phyloP scores from a whole-genome alignment of 2,113 vertebrate genomes.

The Butorides virescens region DNA sequence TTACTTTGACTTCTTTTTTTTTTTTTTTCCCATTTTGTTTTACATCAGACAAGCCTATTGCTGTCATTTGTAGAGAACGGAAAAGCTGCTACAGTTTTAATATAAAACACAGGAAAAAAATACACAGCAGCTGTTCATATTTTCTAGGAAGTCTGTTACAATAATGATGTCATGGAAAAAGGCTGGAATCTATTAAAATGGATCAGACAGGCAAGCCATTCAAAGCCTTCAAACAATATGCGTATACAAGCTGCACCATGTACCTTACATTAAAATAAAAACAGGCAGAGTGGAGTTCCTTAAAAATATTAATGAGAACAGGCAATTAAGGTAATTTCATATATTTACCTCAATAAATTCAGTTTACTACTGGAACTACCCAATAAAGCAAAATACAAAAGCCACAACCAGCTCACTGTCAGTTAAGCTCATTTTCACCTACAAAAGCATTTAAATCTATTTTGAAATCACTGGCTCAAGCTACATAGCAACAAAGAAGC shows the following conservation, averaged over 20 bases:
- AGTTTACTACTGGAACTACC: conserved; percentile 2
- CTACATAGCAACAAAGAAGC: neutral
- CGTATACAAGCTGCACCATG: conserved; percentile 37
- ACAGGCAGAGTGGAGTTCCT: conserved; percentile 6
- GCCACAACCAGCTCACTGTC: neutral
- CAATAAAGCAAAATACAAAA: conserved; percentile 23
- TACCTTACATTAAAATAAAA: conserved; percentile 39
- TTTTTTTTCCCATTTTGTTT: conserved; percentile 31
- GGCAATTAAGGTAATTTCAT: conserved; percentile 26
- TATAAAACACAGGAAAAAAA: conserved; percentile 62
- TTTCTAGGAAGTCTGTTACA: conserved; percentile 69
- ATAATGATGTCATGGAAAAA: conserved; percentile 77
- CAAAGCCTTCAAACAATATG: conserved; percentile 53
- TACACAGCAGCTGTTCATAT: conserved; percentile 74
- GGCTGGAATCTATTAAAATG: conserved; percentile 67
- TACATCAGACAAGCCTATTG: conserved; percentile 49
- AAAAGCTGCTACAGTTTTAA: conserved; percentile 70
- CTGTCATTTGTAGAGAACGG: conserved; percentile 39
- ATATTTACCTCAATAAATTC: conserved; percentile 34
- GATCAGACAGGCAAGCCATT: conserved; percentile 69
- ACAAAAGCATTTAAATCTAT: neutral
- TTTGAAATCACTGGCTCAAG: neutral
- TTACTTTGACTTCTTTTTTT: conserved; percentile 33
- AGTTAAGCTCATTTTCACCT: conserved; percentile 23
- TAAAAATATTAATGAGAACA: conserved; percentile 10